Evolutionary conservation across 2,113 vertebrate genomes (phyloP), one percentile per base, ranked within the genome.

Genomic region (Echinops telfairi): DNA sequence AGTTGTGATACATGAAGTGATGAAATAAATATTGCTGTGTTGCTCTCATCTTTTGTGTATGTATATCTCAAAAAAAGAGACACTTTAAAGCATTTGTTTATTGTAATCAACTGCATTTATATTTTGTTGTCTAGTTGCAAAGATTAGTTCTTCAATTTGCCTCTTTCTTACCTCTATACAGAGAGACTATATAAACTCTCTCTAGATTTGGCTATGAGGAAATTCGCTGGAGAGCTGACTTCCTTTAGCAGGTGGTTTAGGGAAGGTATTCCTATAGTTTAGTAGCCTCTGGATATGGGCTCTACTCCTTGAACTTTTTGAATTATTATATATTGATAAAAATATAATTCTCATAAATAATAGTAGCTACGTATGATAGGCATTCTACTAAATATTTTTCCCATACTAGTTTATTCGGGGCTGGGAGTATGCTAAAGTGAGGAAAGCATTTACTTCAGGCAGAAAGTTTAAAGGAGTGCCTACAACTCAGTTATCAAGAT

Each of bases 231-330:
- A 83, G 38, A 75, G 20, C 9, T 73, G 60, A 60, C 60, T 89
- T 95, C 33, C 47, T 81, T 90, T 82, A 23, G 58, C 20, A 31
- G 1, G 68, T 92, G 22, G 77, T 78, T 89, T 33, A 68, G 64
- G 43, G 73, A 91, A 91, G 66, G 58, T 90, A 89, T 53, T 93
- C 27, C 71, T 92, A 14, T 14, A 38, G 12, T 38, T 86, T 12
- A 64, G 15, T 88, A 82, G 33, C n/a, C 38, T 64, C 40, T 88
- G 82, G 87, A 43, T 90, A 71, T 27, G 19, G n/a, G 89, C 43
- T 53, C 31, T 83, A 33, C 27, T 93, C 23, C 70, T 88, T 68
- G 47, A 62, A 40, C 75, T 91, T 33, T 95, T 85, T 78, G 79
- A 83, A 83, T 40, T 82, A 58, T 88, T 62, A 47, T 53, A 36